Evolutionary conservation across 2,888 invertebrate genomes (phyloP).

Genomic region (Uloborus plumipes): DNA sequence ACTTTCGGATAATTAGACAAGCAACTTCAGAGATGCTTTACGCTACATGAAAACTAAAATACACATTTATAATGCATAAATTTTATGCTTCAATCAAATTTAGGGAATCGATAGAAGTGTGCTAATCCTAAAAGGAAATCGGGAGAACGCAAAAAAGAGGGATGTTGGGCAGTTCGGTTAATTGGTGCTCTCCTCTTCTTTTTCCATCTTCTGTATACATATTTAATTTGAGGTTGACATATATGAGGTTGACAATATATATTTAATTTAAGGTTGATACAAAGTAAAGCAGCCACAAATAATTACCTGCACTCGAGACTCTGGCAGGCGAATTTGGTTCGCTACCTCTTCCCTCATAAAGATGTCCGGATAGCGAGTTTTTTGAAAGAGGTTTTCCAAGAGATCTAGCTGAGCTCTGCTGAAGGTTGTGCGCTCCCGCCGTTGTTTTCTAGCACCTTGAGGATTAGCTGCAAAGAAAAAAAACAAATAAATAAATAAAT

Average conservation of each 20-base stretch:
- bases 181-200: no score
- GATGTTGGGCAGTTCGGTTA: no score
- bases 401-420: constrained; percentile 96
- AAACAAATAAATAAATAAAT: not conserved
- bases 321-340: constrained; percentile 94
- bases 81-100: no score
- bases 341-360: constrained; percentile 99
- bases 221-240: no score
- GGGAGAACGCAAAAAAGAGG: no score
- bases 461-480: constrained; percentile 69
- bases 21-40: no score
- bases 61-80: no score
- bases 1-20: no score
- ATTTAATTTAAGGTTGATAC: not conserved
- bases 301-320: constrained; percentile 95
- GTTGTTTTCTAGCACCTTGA: constrained; percentile 81
- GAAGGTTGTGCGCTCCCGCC: constrained; percentile 98
- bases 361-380: constrained; percentile 97
- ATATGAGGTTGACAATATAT: not conserved
- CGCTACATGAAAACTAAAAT: no score
- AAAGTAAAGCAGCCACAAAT: not conserved
- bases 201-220: no score
- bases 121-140: no score
- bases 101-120: no score
- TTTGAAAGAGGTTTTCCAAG: constrained; percentile 91